Evolutionary conservation across 2,888 invertebrate genomes (phyloP).

Genomic region (Sceliomorpha sp.): DNA sequence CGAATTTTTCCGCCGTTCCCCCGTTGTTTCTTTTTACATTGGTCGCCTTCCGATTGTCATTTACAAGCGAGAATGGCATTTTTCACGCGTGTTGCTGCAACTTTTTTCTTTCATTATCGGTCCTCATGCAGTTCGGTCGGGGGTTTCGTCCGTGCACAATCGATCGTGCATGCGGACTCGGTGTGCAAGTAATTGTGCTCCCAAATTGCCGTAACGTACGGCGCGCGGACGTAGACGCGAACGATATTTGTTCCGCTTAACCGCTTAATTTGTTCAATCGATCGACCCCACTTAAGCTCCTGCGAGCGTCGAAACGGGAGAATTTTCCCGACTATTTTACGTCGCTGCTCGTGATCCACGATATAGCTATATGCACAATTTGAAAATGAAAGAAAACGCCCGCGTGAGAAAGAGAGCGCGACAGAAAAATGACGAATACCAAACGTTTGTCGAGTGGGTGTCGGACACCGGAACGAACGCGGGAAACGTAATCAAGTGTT

Average conservation of each 20-base stretch:
- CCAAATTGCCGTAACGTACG: conserved; percentile 58
- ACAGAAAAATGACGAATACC: conserved; percentile 15
- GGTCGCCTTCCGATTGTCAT: conserved; percentile 34
- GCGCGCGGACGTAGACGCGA: conserved; percentile 51
- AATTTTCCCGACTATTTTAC: conserved; percentile 44
- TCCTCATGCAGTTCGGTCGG: conserved; percentile 29
- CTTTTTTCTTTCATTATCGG: conserved; percentile 55
- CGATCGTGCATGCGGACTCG: conserved; percentile 46
- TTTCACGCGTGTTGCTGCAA: conserved; percentile 45
- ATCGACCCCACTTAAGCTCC: conserved; percentile 55
- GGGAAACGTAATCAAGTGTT: conserved; percentile 12
- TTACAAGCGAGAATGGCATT: conserved; percentile 47
- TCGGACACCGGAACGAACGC: background rate
- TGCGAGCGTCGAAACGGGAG: conserved; percentile 54
- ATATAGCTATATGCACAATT: conserved; percentile 20
- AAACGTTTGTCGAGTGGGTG: conserved; percentile 5
- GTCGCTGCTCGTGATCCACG: conserved; percentile 17
- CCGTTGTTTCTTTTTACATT: conserved; percentile 15
- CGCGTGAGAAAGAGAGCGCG: background rate
- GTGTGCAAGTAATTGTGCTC: conserved; percentile 54
- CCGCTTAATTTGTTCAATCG: conserved; percentile 64
- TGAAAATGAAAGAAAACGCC: conserved; percentile 14
- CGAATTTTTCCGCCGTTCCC: conserved; percentile 8
- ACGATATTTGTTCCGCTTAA: conserved; percentile 62
- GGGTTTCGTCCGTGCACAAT: conserved; percentile 41